These are phyloP conservation scores for Temnothorax ravouxi DNA, from an alignment of 2,888 invertebrate species.

Conservation along the genomic window DNA sequence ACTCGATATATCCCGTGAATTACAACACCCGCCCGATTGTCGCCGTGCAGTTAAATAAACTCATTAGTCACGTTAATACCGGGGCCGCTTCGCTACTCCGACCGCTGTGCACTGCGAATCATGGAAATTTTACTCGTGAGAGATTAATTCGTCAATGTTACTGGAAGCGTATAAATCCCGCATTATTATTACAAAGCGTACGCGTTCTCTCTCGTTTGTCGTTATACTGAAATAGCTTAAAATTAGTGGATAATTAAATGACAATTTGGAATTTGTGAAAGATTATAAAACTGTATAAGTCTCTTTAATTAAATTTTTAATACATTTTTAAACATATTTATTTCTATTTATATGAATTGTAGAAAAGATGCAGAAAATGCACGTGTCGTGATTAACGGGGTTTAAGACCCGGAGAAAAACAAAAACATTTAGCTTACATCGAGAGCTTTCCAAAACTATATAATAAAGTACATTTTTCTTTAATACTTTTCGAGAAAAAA, in stretches of 20 bases:
- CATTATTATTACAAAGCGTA: constrained; percentile 8
- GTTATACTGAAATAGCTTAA: not conserved
- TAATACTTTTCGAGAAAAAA: too few relatives aligned
- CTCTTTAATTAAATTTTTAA: not conserved
- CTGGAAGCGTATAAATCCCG: not conserved
- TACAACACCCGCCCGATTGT: constrained; percentile 47
- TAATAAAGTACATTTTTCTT: too few relatives aligned
- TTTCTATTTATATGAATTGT: not conserved
- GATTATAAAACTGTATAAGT: not conserved
- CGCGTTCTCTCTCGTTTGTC: not conserved
- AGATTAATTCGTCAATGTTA: constrained; percentile 31
- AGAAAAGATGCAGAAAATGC: not conserved
- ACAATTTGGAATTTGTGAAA: not conserved
- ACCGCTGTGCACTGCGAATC: not conserved
- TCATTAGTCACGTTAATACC: constrained; percentile 62
- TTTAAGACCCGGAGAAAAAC: not conserved
- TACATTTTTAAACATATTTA: not conserved
- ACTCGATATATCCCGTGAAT: constrained; percentile 49
- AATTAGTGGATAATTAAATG: not conserved
- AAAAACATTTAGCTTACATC: too few relatives aligned
- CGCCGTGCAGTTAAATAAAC: constrained; percentile 60
- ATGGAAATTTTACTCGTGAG: constrained; percentile 18
- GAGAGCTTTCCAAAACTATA: too few relatives aligned
- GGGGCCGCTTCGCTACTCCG: not conserved
- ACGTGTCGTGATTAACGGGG: not conserved